Evolutionary conservation across 1,140 invertebrate species (phyloP), one percentile per base, ranked within the genome.

Genomic region (Neuroterus valhalla): DNA sequence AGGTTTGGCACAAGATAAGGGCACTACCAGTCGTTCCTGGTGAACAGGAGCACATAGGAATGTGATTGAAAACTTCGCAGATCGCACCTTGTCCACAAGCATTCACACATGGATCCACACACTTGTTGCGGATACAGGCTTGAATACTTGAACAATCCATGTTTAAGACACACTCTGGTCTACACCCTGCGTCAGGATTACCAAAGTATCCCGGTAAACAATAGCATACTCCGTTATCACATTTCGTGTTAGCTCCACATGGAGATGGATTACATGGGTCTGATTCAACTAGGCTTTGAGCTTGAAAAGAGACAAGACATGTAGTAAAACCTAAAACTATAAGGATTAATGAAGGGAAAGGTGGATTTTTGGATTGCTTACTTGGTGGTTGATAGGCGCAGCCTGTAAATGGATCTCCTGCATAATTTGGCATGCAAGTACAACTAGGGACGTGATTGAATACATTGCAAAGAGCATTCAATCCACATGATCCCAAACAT

Each of bases 11-110:
- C 82, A 87, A 90, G 76, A 89, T 82, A 80, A 94, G 93, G 31
- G 94, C 93, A 88, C 95, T 94, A 72, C 95, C 94, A 17, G 92
- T 92, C 79, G 90, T 93, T 68, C 92, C 90, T 50, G 84, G 71
- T 23, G 91, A 89, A 83, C 95, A 96, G 68, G 89, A 93, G 79
- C 95, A 96, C 55, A 92, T 90, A 17, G 94, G 92, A 48, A 93
- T 89, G 81, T 95, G 93, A 86, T 94, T 94, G 4, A 93, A 87
- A 4, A 94, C 93, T 82, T 92, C 91, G 84, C 94, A 96, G 26
- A 92, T 81, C 15, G 94, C 93, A 81, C 93, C 92, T 52, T 91
- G 84, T 23, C 93, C 94, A 84, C 94, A 95, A 31, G 91, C 92
- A 82, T 92, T 93, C 67, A 91, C 91, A 82, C 94, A 95, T 11